These are phyloP conservation scores for Papilio polyxenes DNA, from an alignment of 1,140 invertebrate genomes.

Conservation along the genomic window DNA sequence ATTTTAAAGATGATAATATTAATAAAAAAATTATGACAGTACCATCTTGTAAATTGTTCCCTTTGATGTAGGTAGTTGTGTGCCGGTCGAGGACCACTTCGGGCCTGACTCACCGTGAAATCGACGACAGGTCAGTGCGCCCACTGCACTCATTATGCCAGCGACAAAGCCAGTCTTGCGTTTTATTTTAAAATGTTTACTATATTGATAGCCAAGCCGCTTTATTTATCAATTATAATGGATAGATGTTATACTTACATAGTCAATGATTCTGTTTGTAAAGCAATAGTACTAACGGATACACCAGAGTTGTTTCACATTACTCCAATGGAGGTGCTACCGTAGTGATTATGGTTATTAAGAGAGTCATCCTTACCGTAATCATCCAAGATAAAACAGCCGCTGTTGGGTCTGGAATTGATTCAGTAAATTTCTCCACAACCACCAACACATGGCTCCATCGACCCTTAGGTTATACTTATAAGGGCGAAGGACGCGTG, in stretches of 20 bases:
- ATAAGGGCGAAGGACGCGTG: no score
- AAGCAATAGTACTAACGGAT: no score
- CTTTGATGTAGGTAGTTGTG: conserved; percentile 50
- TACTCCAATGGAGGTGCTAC: no score
- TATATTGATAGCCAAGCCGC: neutral
- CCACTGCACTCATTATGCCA: conserved; percentile 53
- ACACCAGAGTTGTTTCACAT: no score
- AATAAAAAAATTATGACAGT: neutral
- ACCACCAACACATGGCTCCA: no score
- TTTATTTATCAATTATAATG: neutral
- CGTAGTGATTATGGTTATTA: no score
- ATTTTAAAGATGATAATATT: no score
- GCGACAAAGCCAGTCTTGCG: conserved; percentile 37
- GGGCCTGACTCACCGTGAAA: conserved; percentile 58
- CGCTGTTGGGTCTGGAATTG: no score
- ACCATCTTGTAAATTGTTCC: conserved; percentile 25
- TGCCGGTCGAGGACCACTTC: conserved; percentile 45
- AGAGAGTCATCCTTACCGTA: no score
- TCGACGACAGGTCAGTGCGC: conserved; percentile 64
- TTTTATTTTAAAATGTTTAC: conserved; percentile 41
- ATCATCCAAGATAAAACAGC: no score
- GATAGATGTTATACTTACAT: neutral
- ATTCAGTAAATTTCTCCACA: no score
- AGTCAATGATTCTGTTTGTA: neutral
- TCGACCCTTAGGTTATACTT: no score